Evolutionary conservation across 1,140 invertebrate genomes (phyloP).

Genomic region (Temnothorax curvispinosus): DNA sequence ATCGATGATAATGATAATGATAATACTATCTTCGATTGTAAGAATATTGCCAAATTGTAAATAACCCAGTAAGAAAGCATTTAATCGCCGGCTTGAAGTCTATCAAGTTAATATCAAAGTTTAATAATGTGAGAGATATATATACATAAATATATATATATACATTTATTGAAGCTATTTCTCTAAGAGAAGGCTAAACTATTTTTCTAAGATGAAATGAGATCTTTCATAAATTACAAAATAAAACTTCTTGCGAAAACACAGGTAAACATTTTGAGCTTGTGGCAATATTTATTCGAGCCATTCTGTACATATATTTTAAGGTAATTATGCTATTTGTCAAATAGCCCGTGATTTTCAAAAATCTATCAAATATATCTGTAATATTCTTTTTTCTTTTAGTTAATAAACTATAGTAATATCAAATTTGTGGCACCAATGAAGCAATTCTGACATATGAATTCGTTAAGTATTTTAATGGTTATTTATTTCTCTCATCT

Average conservation of each 20-base stretch:
- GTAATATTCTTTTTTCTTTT: slow-evolving; percentile 7
- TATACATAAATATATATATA: slow-evolving; percentile 21
- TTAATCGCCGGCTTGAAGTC: slow-evolving; percentile 3
- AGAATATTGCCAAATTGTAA: slow-evolving; percentile 47
- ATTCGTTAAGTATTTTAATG: slow-evolving; percentile 11
- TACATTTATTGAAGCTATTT: slow-evolving; percentile 11
- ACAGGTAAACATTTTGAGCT: slow-evolving; percentile 22
- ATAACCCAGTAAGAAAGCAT: slow-evolving; percentile 19
- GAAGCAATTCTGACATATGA: not conserved
- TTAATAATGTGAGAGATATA: slow-evolving; percentile 29
- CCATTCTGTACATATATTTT: slow-evolving; percentile 25
- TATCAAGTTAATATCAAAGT: slow-evolving; percentile 30
- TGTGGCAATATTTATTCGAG: slow-evolving; percentile 58
- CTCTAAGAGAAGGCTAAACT: slow-evolving; percentile 30
- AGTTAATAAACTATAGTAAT: slow-evolving; percentile 29
- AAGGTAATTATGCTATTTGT: slow-evolving; percentile 1
- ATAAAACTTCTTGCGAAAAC: slow-evolving; percentile 24
- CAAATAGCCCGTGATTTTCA: not conserved
- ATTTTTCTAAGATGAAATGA: slow-evolving; percentile 48
- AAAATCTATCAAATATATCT: not conserved
- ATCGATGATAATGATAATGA: not conserved
- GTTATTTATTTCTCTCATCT: not conserved
- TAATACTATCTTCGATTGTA: slow-evolving; percentile 24
- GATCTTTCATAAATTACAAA: slow-evolving; percentile 24
- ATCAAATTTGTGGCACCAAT: slow-evolving; percentile 1